Percentiles rank a stretch among this genome's conserved stretches.
These are phyloP conservation scores for Sinocyclocheilus anshuiensis DNA, from an alignment of 2,113 vertebrate genomes.

Conservation along the genomic window DNA sequence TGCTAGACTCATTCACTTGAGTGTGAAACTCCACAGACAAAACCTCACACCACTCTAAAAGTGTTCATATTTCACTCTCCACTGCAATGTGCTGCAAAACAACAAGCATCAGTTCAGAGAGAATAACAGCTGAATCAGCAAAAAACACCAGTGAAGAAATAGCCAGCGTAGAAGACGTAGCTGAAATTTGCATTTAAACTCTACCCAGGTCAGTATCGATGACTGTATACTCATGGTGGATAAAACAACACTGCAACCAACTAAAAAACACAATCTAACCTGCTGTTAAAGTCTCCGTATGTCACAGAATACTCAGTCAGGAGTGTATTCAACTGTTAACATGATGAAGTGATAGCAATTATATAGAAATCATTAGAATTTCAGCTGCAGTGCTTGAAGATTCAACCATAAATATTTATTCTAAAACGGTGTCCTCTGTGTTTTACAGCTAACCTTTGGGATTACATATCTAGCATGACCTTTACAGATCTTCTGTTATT, in stretches of 20 bases:
- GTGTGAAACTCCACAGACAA: neutral
- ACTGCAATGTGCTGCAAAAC: neutral
- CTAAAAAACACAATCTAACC: neutral
- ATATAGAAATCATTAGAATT: neutral
- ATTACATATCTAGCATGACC: neutral
- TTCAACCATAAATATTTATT: neutral
- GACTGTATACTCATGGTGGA: neutral
- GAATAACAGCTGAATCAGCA: neutral
- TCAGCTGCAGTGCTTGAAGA: neutral
- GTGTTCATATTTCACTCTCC: neutral
- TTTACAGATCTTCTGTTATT: constrained; percentile 2
- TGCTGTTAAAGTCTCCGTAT: neutral
- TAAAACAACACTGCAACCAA: neutral
- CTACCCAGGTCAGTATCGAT: neutral
- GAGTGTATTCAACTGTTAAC: neutral
- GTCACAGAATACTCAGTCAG: neutral
- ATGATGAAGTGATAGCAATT: neutral
- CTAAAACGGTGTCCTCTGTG: neutral
- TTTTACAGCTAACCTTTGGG: neutral
- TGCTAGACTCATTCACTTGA: neutral
- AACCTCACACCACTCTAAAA: neutral
- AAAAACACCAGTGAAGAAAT: neutral
- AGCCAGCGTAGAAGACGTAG: neutral
- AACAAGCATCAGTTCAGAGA: neutral
- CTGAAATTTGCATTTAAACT: neutral